Base-by-base conservation (phyloP, 2,113 vertebrate species). In the Dromaius novaehollandiae region DNA sequence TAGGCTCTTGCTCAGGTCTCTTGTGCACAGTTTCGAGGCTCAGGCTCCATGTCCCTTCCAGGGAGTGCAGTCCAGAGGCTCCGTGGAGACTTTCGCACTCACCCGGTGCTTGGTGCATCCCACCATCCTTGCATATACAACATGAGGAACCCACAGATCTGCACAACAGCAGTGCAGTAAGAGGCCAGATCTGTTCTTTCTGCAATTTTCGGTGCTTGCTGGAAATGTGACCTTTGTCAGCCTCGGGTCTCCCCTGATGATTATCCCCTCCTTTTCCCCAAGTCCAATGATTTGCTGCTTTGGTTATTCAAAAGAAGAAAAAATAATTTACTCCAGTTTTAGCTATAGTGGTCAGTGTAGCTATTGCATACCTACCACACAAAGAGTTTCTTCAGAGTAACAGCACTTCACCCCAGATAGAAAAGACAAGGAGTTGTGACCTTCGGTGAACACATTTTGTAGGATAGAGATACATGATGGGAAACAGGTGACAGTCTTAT, bases 401-500 rank as follows among this genome's bases (percentile, higher is more conserved):
- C 19, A 58, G 26, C 10, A 22, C 32, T 79, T 69, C 53, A 19
- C 1, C 0, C 30, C 68, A 60, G 26, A 13, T 19, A 18, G 15
- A 50, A 51, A 32, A 1, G 7, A 56, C n/a, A 36, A 66, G 84
- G 24, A 84, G 24, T 17, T 18, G 6, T 64, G 80, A 86, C 53
- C 69, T 7, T 15, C 16, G 53, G 14, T 48, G 9, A 10, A 22
- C 64, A 36, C 30, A 40, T 32, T 32, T 12, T 0, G 5, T 71
- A 56, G 71, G 40, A 24, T 50, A 28, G 88, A 83, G 14, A 32
- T 25, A 38, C 9, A 11, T 5, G 11, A 28, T 53, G 40, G 18
- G 46, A 95, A 85, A 46, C 14, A 79, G 0, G 0, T 1, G 1
- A 15, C 13, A 0, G 0, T 28, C 50, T 53, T 70, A 78, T 86